phyloP scores from a whole-genome alignment of 1,140 invertebrate genomes.

The Himalopsyche phryganea region DNA sequence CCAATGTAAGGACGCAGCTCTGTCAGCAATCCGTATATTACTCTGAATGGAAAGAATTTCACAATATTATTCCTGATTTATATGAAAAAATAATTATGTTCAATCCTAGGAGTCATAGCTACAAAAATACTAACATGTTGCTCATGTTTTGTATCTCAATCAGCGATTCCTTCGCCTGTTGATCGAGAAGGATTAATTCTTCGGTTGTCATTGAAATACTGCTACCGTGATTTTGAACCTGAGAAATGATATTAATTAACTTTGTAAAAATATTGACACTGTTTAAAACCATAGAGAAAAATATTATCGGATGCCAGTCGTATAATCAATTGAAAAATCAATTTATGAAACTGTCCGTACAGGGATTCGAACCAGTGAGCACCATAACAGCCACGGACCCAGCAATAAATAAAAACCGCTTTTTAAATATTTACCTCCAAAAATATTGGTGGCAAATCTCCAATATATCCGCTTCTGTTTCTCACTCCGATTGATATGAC shows the following conservation, averaged over 20 bases:
- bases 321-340: too few species aligned
- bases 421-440: constrained; percentile 63
- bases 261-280: too few species aligned
- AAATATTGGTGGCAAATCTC: constrained; percentile 62
- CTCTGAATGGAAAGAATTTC: constrained; percentile 47
- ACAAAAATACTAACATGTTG: constrained; percentile 70
- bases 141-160: constrained; percentile 78
- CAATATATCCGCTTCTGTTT: constrained; percentile 46
- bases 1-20: constrained; percentile 66
- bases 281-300: too few species aligned
- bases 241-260: constrained; percentile 34
- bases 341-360: too few species aligned
- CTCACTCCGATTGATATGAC: constrained; percentile 54
- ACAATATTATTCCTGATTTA: too few species aligned
- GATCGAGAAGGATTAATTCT: constrained; percentile 65
- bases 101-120: too few species aligned
- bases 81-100: too few species aligned
- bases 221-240: constrained; percentile 62
- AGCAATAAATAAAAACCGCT: too few species aligned
- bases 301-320: too few species aligned
- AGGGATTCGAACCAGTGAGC: too few species aligned
- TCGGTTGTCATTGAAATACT: constrained; percentile 74
- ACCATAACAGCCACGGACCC: too few species aligned
- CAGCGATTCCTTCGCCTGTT: constrained; percentile 67
- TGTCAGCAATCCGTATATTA: constrained; percentile 58